Conservation (phyloP, 2,888 invertebrate genomes). For the Mermis nigrescens region DNA sequence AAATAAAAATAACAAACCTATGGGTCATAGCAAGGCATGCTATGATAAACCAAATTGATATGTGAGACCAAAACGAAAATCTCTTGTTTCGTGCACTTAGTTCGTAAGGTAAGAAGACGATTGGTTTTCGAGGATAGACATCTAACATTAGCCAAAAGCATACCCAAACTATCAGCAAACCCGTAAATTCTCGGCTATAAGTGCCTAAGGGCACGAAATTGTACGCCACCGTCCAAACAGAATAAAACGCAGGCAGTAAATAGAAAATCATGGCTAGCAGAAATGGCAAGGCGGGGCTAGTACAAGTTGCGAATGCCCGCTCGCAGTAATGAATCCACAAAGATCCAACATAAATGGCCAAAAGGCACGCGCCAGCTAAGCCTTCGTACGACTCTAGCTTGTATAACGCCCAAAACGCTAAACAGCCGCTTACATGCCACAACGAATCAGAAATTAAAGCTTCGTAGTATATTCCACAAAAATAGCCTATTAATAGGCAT, state of each 20-base stretch:
- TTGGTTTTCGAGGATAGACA: too few species aligned
- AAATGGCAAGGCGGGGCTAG: constrained; percentile 27
- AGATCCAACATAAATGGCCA: neutral
- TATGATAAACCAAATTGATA: too few species aligned
- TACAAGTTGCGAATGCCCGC: neutral
- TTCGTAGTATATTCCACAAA: neutral
- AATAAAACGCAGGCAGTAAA: constrained; percentile 31
- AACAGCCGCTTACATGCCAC: neutral
- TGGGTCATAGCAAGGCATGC: too few species aligned
- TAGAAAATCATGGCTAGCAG: constrained; percentile 27
- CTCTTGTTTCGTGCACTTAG: too few species aligned
- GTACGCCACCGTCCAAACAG: constrained; percentile 35
- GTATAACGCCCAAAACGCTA: neutral
- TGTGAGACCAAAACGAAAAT: too few species aligned
- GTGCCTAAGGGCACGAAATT: constrained; percentile 35
- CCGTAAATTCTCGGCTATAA: constrained; percentile 33
- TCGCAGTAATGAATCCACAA: neutral
- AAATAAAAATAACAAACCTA: too few species aligned
- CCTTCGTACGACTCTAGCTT: neutral
- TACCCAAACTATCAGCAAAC: neutral
- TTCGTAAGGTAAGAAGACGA: too few species aligned
- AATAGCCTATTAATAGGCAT: neutral
- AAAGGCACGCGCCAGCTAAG: neutral
- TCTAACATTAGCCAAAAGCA: constrained; percentile 18
- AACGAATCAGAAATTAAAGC: neutral